Evolutionary conservation across 2,888 invertebrate species (phyloP).

Genomic region (Escarpia spicata): DNA sequence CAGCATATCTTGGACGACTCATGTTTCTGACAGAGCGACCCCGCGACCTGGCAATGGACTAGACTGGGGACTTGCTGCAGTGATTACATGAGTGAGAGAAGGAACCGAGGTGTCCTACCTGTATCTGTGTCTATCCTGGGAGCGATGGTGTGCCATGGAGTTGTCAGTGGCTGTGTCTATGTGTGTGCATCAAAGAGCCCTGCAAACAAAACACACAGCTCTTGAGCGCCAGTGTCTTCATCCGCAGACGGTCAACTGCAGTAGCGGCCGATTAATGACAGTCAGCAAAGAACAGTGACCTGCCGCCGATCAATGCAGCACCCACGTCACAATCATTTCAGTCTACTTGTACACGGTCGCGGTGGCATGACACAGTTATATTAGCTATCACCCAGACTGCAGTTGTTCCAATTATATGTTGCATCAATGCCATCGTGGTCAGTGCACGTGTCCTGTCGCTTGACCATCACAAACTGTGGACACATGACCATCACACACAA

Average conservation of each 20-base stretch:
- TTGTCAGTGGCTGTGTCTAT: neutral
- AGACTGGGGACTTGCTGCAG: neutral
- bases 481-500: too few relatives aligned
- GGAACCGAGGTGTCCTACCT: neutral
- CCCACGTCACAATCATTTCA: slow-evolving; percentile 12
- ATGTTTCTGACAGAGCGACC: neutral
- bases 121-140: neutral
- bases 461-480: neutral
- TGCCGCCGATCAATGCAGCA: neutral
- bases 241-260: slow-evolving; percentile 3
- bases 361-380: neutral
- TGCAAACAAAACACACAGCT: slow-evolving; percentile 3
- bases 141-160: neutral
- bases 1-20: neutral
- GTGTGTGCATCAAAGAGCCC: neutral
- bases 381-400: neutral
- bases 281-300: slow-evolving; percentile 16
- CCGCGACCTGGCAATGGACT: neutral
- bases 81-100: neutral
- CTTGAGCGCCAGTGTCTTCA: neutral
- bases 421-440: neutral
- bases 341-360: slow-evolving; percentile 10
- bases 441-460: neutral
- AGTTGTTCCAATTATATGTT: neutral
- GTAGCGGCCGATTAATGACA: neutral